Base-by-base conservation (phyloP, 2,888 invertebrate species). In the Cheilosia pagana region DNA sequence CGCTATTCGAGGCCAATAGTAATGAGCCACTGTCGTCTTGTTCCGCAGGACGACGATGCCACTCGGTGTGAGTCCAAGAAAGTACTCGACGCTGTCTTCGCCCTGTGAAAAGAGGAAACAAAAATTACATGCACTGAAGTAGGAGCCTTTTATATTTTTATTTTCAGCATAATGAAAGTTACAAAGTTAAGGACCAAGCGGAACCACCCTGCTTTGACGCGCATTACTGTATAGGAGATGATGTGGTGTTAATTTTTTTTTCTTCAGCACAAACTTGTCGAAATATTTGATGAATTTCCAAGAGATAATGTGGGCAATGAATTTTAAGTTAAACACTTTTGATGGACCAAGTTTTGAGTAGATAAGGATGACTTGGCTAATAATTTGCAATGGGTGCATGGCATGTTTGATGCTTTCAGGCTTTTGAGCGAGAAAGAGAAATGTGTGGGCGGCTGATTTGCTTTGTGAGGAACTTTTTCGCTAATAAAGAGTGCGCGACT, bases 1-100 rank as follows among this genome's bases (percentile, higher is more conserved):
- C 89, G 97, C 96, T 91, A 99, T 98, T 90, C 98, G 95, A 87
- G 98, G 98, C 98, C 99, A 99, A 93, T 98, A 98, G 93, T 99
- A 98, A 93, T 98, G 98, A 88, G 98, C 98, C 87, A 98, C 98
- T 92, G 98, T 98, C 91, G 96, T 96, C 93, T 98, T 98, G 92
- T 98, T 98, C 88, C 98, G 95, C 89, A 98, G 93, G 81, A 99
- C 96, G 90, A 98, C 96, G 91, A 99, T 96, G 86, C 98, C 98
- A 91, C 98, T 98, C 77, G 98, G 98, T 87, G 98, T 98, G 89
- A 99, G 93, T 79, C 98, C 98, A 90, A 99, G 93, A 93, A 97
- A 98, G 93, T 98, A 98, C 92, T 98, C 98, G 86, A 98, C 97
- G 90, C 97, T 98, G 92, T 98, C 98, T 93, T 98, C 98, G 82